phyloP scores from a whole-genome alignment of 2,113 vertebrate species.

The Setophaga kirtlandii region DNA sequence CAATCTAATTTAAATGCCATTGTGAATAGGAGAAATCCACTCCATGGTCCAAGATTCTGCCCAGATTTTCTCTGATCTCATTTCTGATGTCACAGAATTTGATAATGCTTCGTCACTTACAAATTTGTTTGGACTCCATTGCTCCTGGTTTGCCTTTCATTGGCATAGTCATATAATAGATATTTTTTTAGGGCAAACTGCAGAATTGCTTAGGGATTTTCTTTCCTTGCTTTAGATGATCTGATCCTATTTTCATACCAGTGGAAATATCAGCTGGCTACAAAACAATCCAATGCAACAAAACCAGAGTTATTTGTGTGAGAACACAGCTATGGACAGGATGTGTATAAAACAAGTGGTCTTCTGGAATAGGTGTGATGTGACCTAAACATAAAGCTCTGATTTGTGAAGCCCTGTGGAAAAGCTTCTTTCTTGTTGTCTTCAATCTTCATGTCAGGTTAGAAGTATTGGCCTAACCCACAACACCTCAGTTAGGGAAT shows the following conservation, averaged over 20 bases:
- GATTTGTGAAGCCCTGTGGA: not conserved
- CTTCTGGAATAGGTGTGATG: not conserved
- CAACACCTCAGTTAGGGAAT: fast-evolving
- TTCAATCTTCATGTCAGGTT: not conserved
- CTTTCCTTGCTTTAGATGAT: not conserved
- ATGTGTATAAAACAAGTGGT: not conserved
- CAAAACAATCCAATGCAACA: not conserved
- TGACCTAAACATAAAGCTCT: not conserved
- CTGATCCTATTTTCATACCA: not conserved
- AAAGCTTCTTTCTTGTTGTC: not conserved
- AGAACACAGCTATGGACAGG: not conserved
- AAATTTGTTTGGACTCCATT: not conserved
- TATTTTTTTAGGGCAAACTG: not conserved
- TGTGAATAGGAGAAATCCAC: not conserved
- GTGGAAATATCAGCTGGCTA: not conserved
- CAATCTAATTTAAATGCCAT: not conserved
- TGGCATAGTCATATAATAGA: not conserved
- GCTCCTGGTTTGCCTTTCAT: not conserved
- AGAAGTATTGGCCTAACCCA: not conserved
- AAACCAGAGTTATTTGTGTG: not conserved
- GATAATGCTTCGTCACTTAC: not conserved
- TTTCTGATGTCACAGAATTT: not conserved
- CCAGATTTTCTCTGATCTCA: not conserved
- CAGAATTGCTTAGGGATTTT: not conserved
- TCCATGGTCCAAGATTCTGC: not conserved